Conservation (phyloP, 2,113 vertebrate species). For the Heloderma charlesbogerti region DNA sequence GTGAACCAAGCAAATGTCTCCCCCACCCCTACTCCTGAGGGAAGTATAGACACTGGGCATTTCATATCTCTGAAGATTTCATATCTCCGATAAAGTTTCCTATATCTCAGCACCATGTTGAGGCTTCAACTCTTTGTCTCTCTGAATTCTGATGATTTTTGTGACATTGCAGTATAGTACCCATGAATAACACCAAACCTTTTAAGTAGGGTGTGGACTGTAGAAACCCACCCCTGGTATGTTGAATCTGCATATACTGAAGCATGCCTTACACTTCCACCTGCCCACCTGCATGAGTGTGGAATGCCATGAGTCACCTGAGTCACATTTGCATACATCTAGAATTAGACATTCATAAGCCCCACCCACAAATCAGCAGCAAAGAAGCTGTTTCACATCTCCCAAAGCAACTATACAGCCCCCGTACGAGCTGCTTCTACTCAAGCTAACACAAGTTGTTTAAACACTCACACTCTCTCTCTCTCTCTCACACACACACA, state of each 20-base stretch:
- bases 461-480: not conserved
- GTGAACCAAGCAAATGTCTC: no score
- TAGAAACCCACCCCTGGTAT: not conserved
- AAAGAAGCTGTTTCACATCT: not conserved
- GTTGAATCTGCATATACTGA: not conserved
- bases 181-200: no score
- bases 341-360: not conserved
- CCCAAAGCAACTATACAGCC: not conserved
- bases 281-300: not conserved
- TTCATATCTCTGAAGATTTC: not conserved
- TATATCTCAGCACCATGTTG: no score
- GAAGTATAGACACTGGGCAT: not conserved
- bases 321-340: constrained; percentile 15
- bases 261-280: not conserved
- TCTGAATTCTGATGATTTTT: no score
- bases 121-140: no score
- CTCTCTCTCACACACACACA: not conserved
- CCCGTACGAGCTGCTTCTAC: not conserved
- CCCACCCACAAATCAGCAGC: not conserved
- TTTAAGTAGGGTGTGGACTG: not conserved
- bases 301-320: not conserved
- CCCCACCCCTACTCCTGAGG: not conserved
- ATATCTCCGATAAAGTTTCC: not conserved
- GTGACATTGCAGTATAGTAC: not conserved
- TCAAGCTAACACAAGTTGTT: not conserved